Percentiles rank a stretch among this genome's conserved stretches.
Conservation (phyloP, 2,888 invertebrate genomes). For the Phanerotoma sp. region DNA sequence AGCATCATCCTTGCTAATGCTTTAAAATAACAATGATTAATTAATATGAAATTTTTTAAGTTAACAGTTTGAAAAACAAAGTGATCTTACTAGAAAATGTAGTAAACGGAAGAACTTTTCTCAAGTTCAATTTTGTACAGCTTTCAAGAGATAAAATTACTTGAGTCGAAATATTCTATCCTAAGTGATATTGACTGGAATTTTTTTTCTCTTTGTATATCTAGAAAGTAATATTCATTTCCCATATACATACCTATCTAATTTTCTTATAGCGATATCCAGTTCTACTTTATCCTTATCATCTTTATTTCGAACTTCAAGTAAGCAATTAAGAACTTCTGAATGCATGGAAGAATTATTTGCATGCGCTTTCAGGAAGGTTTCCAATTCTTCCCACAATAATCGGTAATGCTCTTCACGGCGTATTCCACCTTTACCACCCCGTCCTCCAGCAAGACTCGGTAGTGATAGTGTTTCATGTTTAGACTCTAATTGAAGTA, state of each 20-base stretch:
- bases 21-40: conserved; percentile 18
- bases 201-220: too few species aligned
- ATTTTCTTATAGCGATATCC: conserved; percentile 63
- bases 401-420: conserved; percentile 89
- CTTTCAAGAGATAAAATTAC: too few species aligned
- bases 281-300: conserved; percentile 65
- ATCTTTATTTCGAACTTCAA: conserved; percentile 67
- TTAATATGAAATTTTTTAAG: too few species aligned
- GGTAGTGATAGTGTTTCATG: conserved; percentile 79
- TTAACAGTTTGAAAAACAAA: too few species aligned
- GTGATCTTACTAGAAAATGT: too few species aligned
- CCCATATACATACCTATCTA: conserved; percentile 60
- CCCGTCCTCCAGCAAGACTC: conserved; percentile 67
- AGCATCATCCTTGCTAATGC: conserved; percentile 51
- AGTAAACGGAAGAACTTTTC: too few species aligned
- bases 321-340: conserved; percentile 74
- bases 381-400: conserved; percentile 88
- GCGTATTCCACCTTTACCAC: conserved; percentile 54
- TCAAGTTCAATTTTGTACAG: too few species aligned
- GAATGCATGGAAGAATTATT: conserved; percentile 71
- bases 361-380: conserved; percentile 71
- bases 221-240: too few species aligned
- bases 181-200: too few species aligned
- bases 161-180: too few species aligned
- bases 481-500: conserved; percentile 79